These are phyloP conservation scores for Beaufortia kweichowensis DNA, from an alignment of 2,113 vertebrate genomes.

Conservation along the genomic window DNA sequence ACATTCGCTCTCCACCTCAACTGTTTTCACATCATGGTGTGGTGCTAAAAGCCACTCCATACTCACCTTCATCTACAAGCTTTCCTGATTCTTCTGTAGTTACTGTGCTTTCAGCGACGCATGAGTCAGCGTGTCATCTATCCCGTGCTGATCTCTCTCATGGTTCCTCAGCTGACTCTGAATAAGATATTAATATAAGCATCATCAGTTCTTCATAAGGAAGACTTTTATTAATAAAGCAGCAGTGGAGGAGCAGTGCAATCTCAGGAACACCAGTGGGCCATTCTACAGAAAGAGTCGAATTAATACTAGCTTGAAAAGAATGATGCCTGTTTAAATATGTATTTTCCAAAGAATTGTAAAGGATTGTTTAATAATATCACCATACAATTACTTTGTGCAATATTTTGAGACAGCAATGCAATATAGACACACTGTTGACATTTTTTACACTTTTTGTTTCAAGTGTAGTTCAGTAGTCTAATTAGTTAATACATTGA, in stretches of 20 bases:
- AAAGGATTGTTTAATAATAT: not conserved
- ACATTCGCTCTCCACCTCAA: not conserved
- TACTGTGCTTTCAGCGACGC: constrained; percentile 56
- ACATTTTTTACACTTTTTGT: too few relatives aligned
- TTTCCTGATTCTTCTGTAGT: constrained; percentile 61
- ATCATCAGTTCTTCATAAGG: constrained; percentile 17
- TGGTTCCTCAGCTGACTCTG: constrained; percentile 75
- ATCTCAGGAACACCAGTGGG: constrained; percentile 33
- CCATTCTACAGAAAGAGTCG: not conserved
- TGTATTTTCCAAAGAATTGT: not conserved
- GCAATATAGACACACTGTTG: too few relatives aligned
- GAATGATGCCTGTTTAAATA: not conserved
- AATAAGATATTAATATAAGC: not conserved
- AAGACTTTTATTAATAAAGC: constrained; percentile 24
- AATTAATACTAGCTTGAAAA: constrained; percentile 52
- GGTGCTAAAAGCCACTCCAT: not conserved
- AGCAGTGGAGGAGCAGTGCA: not conserved
- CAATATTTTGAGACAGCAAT: too few relatives aligned
- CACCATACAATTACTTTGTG: too few relatives aligned
- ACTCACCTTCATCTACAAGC: constrained; percentile 63
- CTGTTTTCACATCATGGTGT: not conserved
- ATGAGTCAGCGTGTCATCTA: constrained; percentile 55
- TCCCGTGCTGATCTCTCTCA: constrained; percentile 69
- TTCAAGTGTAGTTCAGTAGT: too few relatives aligned
- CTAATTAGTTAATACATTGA: too few relatives aligned